These are phyloP conservation scores for Oedothorax gibbosus DNA, from an alignment of 1,140 invertebrate species.

Conservation along the genomic window DNA sequence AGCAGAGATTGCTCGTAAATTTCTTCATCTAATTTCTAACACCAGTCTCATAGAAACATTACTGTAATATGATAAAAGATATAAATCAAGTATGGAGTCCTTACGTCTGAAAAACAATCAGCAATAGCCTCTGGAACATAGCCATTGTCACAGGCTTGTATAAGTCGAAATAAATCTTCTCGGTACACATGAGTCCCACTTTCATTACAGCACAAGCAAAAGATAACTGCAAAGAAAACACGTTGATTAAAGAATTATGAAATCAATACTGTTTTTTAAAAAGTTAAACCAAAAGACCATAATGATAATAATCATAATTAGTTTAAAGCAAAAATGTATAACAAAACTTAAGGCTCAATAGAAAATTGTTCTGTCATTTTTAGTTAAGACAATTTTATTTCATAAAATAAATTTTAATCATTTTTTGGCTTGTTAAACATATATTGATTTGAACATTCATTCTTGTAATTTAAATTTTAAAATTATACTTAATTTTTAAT, in stretches of 20 bases:
- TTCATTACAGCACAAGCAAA: conserved; percentile 87
- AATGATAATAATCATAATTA: neutral
- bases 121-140: conserved; percentile 70
- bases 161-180: conserved; percentile 79
- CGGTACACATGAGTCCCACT: conserved; percentile 79
- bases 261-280: neutral
- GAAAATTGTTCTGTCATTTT: too few species aligned
- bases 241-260: neutral
- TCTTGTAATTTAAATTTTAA: too few species aligned
- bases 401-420: too few species aligned
- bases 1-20: too few species aligned
- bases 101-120: conserved; percentile 72
- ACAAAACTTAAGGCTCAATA: too few species aligned
- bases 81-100: conserved; percentile 14
- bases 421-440: too few species aligned
- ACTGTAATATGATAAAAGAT: too few species aligned
- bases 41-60: too few species aligned
- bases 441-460: too few species aligned
- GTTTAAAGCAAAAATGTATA: neutral
- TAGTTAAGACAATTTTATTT: too few species aligned
- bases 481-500: too few species aligned
- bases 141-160: conserved; percentile 73
- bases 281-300: neutral
- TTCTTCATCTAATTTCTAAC: too few species aligned
- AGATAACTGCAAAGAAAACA: conserved; percentile 75